Base-by-base conservation (phyloP, 2,797 vertebrate genomes). In the Sebastes diaconus region DNA sequence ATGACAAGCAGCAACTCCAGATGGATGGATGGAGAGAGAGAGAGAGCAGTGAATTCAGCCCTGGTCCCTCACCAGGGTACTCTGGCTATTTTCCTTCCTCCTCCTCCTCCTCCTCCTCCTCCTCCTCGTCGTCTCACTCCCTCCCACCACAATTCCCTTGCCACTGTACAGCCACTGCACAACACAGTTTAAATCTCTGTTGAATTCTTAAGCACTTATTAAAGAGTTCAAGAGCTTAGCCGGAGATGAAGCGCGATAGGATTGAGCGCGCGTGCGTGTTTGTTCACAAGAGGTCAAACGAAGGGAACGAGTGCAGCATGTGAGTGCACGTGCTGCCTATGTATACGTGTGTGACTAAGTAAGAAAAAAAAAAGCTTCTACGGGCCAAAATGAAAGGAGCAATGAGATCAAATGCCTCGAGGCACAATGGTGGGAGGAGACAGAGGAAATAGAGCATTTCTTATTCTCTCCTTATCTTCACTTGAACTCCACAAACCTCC, bases 401-500 rank as follows among this genome's bases (percentile, higher is more conserved):
- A 84, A 71, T 46, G 65, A 73, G 81, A 88, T 90, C 84, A 83
- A 55, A 84, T 54, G 77, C 84, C 88, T 91, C 1, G 1, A 84
- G 86, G 87, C 81, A 76, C 76, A 77, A 77, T 50, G 54, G 77
- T 89, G 84, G 92, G 88, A 77, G 80, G 68, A 84, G 81, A 83
- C 55, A 77, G 63, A 55, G 50, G 80, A 79, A 73, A 59, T 24
- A 7, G 61, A 80, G 25, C 63, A 39, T 79, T 85, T 68, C 63
- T 85, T 82, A 80, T 88, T 70, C 74, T 66, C 71, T 85, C 75
- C 85, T 93, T 80, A 89, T 94, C 86, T 90, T 81, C 74, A 54
- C 66, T 85, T 94, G 87, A 94, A 94, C 92, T 89, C 79, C 65
- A 74, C 78, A 75, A 91, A 89, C 84, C 83, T 92, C 76, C 73